Evolutionary conservation across 2,888 invertebrate species (phyloP).

Genomic region (Hipparchia sbordonii): DNA sequence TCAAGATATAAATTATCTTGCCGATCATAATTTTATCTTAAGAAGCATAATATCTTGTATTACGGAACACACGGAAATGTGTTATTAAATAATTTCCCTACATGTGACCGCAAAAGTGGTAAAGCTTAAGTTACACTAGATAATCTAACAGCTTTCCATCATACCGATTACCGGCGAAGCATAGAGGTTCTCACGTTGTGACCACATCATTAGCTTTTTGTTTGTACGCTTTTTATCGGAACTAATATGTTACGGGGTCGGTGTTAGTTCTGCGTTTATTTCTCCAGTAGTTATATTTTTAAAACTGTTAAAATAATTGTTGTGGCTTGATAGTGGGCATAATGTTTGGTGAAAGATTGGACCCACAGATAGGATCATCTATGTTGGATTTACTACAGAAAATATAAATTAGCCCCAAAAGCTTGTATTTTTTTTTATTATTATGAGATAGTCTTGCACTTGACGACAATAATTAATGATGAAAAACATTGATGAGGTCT

Average conservation of each 20-base stretch:
- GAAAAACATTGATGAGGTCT: too few relatives aligned
- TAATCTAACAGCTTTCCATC: constrained; percentile 24
- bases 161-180: constrained; percentile 6
- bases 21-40: constrained; percentile 7
- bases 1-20: too few relatives aligned
- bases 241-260: background rate
- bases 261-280: constrained; percentile 1
- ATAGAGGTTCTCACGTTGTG: constrained; percentile 18
- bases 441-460: too few relatives aligned
- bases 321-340: too few relatives aligned
- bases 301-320: too few relatives aligned
- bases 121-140: constrained; percentile 34
- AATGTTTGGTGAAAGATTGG: too few relatives aligned
- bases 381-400: too few relatives aligned
- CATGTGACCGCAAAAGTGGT: constrained; percentile 32
- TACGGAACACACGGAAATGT: constrained; percentile 34
- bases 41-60: constrained; percentile 17
- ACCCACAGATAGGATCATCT: too few relatives aligned
- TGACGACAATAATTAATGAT: too few relatives aligned
- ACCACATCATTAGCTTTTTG: constrained; percentile 21
- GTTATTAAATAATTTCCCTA: constrained; percentile 38
- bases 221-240: constrained; percentile 1
- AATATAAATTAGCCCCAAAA: too few relatives aligned
- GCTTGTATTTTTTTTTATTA: too few relatives aligned
- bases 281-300: too few relatives aligned